Evolutionary conservation across 2,113 vertebrate species (phyloP), one percentile per base, ranked within the genome.

Genomic region (Benthochromis sp.): DNA sequence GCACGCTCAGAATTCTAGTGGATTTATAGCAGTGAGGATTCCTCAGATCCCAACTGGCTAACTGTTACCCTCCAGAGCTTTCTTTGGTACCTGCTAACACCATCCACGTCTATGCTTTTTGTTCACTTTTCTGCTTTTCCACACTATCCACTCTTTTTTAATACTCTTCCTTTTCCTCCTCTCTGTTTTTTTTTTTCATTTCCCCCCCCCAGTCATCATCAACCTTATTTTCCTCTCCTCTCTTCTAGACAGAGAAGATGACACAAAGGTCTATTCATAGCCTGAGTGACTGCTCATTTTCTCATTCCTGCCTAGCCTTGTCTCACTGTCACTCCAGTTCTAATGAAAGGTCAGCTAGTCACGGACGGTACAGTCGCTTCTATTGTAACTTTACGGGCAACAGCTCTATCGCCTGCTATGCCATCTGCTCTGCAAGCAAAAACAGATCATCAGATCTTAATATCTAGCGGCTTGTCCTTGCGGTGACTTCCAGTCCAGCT

Each of bases 201-300:
- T 9, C 0, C 24, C 21, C 40, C 12, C 16, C 29, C 21, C 21
- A 45, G 5, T 36, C 8, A 66, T 63, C 47, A 76, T 45, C 50
- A 24, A 21, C 57, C 21, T 43, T 16, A 50, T 63, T 89, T 29
- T 69, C 38, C 52, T 80, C 12, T 66, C 34, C 50, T 71, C 14
- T 82, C 69, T 84, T 73, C 24, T 81, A 17, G 19, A 81, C 69
- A 53, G 82, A 45, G 36, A 78, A 81, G 90, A 93, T 87, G 87
- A 93, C 82, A 95, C 93, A 95, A 93, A 89, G 92, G 84, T 90
- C 92, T 88, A 93, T 96, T 95, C 93, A 95, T 89, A 53, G 29
- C 19, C 82, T 91, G 90, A 95, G 83, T 91, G 89, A 94, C 85
- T 66, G 91, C 89, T 93, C 86, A 94, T 93, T 95, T 95, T 94